phyloP scores from a whole-genome alignment of 2,797 vertebrate species.

The Neosilurus hyrtlii region DNA sequence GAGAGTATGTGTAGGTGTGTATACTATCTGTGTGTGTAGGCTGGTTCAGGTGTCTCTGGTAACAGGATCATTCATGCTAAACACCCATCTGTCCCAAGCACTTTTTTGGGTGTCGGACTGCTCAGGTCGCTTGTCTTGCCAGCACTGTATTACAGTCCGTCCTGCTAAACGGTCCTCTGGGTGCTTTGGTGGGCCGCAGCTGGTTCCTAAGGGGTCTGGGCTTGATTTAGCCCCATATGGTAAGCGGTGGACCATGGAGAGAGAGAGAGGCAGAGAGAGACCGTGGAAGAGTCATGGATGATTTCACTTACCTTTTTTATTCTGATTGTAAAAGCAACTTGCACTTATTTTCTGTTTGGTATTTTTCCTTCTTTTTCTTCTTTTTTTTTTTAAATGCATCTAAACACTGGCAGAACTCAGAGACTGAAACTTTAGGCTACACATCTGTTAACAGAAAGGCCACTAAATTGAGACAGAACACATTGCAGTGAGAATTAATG shows the following conservation, averaged over 20 bases:
- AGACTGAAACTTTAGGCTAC: neutral
- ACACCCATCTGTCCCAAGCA: conserved; percentile 48
- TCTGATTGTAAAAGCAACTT: conserved; percentile 23
- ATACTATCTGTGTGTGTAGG: conserved; percentile 1
- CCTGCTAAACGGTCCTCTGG: conserved; percentile 62
- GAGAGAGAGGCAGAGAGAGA: conserved; percentile 10
- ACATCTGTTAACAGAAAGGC: neutral
- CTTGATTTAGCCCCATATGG: conserved; percentile 56
- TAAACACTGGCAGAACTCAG: neutral
- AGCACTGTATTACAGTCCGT: conserved; percentile 46
- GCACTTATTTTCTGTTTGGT: neutral
- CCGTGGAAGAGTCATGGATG: conserved; percentile 39
- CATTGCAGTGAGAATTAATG: conserved; percentile 6
- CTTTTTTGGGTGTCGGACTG: conserved; percentile 45
- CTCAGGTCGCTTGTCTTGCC: conserved; percentile 49
- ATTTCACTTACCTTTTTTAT: conserved; percentile 40
- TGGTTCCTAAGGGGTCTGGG: conserved; percentile 58
- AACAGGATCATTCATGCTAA: conserved; percentile 45
- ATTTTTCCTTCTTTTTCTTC: neutral
- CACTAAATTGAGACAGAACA: neutral
- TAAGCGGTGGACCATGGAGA: conserved; percentile 61
- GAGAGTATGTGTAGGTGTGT: neutral
- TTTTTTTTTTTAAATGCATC: neutral
- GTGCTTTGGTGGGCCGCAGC: conserved; percentile 58
- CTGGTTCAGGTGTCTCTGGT: conserved; percentile 44